Percentiles rank a stretch among this genome's conserved stretches.
Conservation (phyloP, 1,140 invertebrate genomes). For the Lordiphosa mommai region DNA sequence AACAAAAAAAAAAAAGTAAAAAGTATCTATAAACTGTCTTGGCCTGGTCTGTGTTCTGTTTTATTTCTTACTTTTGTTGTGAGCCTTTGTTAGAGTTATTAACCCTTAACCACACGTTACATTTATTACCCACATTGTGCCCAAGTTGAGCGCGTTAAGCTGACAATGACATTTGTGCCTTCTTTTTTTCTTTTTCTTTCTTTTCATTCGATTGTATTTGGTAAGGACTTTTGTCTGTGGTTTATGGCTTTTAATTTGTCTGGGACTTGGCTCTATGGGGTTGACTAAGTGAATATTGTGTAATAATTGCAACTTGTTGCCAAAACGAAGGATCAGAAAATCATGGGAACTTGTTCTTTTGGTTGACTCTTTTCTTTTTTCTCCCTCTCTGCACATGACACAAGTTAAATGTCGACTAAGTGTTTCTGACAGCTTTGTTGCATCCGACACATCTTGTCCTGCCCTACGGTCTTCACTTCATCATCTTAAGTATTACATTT, state of each 20-base stretch:
- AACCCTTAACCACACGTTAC: constrained; percentile 74
- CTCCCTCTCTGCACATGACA: constrained; percentile 51
- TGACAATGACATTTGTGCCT: constrained; percentile 61
- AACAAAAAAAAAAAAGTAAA: constrained; percentile 23
- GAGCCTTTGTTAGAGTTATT: constrained; percentile 64
- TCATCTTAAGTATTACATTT: constrained; percentile 17
- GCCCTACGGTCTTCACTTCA: constrained; percentile 22
- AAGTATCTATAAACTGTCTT: constrained; percentile 62
- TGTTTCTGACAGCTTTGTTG: constrained; percentile 58
- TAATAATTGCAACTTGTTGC: too few species aligned
- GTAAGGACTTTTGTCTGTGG: constrained; percentile 54
- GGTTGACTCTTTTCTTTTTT: constrained; percentile 13
- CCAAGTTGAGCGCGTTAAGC: constrained; percentile 59
- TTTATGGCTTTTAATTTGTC: constrained; percentile 72
- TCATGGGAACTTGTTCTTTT: too few species aligned
- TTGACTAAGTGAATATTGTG: constrained; percentile 1
- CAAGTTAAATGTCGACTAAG: constrained; percentile 68
- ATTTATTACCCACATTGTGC: constrained; percentile 66
- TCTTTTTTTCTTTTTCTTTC: constrained; percentile 1
- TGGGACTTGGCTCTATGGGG: constrained; percentile 18
- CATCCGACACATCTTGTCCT: constrained; percentile 24
- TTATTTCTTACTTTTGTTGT: constrained; percentile 45
- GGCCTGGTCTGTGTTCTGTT: constrained; percentile 26
- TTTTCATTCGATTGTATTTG: constrained; percentile 48
- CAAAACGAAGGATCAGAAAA: too few species aligned